Conservation (phyloP, 2,888 invertebrate species). For the Belgica antarctica region DNA sequence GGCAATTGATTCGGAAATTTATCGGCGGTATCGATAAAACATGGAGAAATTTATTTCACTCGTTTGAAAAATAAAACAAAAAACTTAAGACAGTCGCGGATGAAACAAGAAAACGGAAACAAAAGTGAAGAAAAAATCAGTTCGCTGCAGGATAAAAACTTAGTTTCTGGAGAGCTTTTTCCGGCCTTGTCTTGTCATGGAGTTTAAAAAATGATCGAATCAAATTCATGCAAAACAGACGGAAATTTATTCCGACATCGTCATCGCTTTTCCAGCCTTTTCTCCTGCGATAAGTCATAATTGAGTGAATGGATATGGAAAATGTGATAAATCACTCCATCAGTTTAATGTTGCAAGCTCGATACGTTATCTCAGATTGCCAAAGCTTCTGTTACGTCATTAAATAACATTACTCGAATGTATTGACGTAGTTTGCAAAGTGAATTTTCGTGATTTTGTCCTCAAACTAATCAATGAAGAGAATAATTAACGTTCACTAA, state of each 20-base stretch:
- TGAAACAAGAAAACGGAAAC: neutral
- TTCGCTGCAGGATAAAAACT: neutral
- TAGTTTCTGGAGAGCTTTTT: too few relatives aligned
- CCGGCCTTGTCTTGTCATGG: too few relatives aligned
- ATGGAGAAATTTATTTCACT: neutral
- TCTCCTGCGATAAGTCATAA: constrained; percentile 39
- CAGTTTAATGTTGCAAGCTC: constrained; percentile 30
- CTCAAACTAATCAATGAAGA: too few relatives aligned
- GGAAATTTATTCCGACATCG: neutral
- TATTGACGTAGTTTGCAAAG: constrained; percentile 22
- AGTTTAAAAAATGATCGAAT: too few relatives aligned
- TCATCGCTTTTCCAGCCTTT: neutral
- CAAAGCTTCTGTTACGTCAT: constrained; percentile 30
- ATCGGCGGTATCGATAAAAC: constrained; percentile 13
- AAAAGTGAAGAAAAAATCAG: neutral
- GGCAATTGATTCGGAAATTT: constrained; percentile 5
- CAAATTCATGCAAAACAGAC: neutral
- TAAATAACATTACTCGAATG: constrained; percentile 8
- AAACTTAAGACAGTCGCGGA: neutral
- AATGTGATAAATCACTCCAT: constrained; percentile 40
- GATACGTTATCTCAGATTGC: constrained; percentile 17
- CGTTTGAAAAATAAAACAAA: neutral
- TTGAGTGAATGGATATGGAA: constrained; percentile 34
- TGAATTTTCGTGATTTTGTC: too few relatives aligned
- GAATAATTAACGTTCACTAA: too few relatives aligned